A percentile compares a stretch with the other conserved stretches of the same genome.
Evolutionary conservation across 2,888 invertebrate genomes (phyloP).

Genomic region (Dicranocentrus wangi): DNA sequence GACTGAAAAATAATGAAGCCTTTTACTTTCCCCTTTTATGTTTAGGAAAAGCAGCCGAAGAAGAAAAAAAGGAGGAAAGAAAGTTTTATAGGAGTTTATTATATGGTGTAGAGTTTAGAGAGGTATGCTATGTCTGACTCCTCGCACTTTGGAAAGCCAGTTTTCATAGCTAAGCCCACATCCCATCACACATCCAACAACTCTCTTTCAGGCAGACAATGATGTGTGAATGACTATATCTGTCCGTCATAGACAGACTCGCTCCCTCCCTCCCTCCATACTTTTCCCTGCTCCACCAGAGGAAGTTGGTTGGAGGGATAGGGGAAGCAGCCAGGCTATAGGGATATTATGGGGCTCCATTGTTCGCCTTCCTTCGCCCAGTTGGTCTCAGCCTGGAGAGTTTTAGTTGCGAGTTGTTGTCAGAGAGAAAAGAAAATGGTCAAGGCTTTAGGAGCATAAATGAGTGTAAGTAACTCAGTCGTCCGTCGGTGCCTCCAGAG

Average conservation of each 20-base stretch:
- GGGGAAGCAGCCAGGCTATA: not conserved
- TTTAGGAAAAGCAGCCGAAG: slow-evolving; percentile 1
- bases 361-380: slow-evolving; percentile 1
- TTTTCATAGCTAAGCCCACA: too few species aligned
- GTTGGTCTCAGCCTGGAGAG: too few species aligned
- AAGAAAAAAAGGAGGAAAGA: too few species aligned
- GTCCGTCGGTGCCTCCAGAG: slow-evolving; percentile 31
- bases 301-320: not conserved
- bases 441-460: slow-evolving; percentile 27
- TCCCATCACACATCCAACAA: not conserved
- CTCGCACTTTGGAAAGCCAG: too few species aligned
- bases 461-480: slow-evolving; percentile 25
- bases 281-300: too few species aligned
- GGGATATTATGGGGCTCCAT: not conserved
- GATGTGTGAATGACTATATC: slow-evolving; percentile 24
- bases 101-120: too few species aligned
- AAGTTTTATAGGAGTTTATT: not conserved
- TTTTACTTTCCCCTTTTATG: slow-evolving; percentile 7
- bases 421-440: slow-evolving; percentile 20
- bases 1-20: slow-evolving; percentile 14
- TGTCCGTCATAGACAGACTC: too few species aligned
- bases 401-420: not conserved
- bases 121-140: too few species aligned
- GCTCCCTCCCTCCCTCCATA: too few species aligned
- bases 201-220: slow-evolving; percentile 21